Conservation (phyloP, 2,113 vertebrate species). For the Syngnathus scovelli region DNA sequence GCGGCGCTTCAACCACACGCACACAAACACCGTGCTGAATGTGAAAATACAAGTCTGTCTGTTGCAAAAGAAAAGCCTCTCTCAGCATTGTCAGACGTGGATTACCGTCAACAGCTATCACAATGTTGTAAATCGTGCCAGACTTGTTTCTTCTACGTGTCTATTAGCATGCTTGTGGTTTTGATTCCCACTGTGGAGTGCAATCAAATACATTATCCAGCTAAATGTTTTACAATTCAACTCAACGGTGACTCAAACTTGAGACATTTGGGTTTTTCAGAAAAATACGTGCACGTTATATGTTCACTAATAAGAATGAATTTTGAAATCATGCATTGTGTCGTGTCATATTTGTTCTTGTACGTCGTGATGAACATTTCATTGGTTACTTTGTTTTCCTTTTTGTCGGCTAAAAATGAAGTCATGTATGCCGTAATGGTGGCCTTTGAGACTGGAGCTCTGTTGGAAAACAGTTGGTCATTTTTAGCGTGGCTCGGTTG, state of each 20-base stretch:
- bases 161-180: neutral
- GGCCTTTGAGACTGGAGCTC: too few relatives aligned
- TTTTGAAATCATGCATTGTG: neutral
- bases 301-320: too few relatives aligned
- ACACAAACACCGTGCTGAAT: neutral
- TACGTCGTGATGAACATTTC: too few relatives aligned
- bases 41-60: neutral
- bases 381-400: too few relatives aligned
- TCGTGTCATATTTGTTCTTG: neutral
- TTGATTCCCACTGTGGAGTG: neutral
- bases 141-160: neutral
- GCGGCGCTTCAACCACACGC: neutral
- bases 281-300: neutral
- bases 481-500: too few relatives aligned
- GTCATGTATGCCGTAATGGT: too few relatives aligned
- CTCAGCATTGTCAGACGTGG: neutral
- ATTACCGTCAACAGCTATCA: too few relatives aligned
- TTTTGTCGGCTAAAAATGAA: too few relatives aligned
- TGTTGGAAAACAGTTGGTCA: too few relatives aligned
- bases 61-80: neutral
- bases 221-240: neutral
- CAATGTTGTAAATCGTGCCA: constrained; percentile 8
- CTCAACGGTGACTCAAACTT: neutral
- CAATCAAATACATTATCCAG: neutral
- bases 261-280: neutral